These are phyloP conservation scores for Ferdinandea cuprea DNA, from an alignment of 2,888 invertebrate species.

Conservation along the genomic window DNA sequence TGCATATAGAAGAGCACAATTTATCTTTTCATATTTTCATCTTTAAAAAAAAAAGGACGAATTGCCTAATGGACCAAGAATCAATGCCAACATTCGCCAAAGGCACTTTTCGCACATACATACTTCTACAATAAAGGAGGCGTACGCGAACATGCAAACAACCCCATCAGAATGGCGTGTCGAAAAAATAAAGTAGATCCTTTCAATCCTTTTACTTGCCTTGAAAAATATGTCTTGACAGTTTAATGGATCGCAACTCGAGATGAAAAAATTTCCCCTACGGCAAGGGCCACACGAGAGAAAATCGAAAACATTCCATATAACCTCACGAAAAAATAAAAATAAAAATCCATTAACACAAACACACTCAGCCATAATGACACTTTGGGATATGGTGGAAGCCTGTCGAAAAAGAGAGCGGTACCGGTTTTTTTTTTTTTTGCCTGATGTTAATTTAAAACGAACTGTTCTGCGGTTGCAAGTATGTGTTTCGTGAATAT, in stretches of 20 bases:
- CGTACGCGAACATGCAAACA: constrained; percentile 22
- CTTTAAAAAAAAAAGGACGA: constrained; percentile 6
- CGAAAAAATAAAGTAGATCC: constrained; percentile 28
- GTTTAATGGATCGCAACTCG: constrained; percentile 78
- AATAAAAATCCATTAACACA: constrained; percentile 27
- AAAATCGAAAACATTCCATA: constrained; percentile 13
- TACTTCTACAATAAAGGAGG: background rate
- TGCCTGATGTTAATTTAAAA: background rate
- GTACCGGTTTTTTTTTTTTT: background rate
- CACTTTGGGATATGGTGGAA: background rate
- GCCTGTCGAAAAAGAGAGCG: background rate
- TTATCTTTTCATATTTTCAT: constrained; percentile 14
- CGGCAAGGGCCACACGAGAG: background rate
- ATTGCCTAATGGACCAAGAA: constrained; percentile 57
- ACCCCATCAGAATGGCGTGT: constrained; percentile 11
- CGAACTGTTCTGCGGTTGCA: background rate
- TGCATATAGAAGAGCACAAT: constrained; percentile 12
- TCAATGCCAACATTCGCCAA: constrained; percentile 49
- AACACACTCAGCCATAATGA: constrained; percentile 17
- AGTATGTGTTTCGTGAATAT: too few relatives aligned
- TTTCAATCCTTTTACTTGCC: constrained; percentile 55
- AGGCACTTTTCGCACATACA: constrained; percentile 22
- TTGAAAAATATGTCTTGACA: constrained; percentile 78
- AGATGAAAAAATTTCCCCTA: constrained; percentile 22
- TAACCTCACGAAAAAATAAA: constrained; percentile 5